Percentiles rank a stretch among this genome's conserved stretches.
Evolutionary conservation across 2,888 invertebrate genomes (phyloP).

Genomic region (Autographa pulchrina): DNA sequence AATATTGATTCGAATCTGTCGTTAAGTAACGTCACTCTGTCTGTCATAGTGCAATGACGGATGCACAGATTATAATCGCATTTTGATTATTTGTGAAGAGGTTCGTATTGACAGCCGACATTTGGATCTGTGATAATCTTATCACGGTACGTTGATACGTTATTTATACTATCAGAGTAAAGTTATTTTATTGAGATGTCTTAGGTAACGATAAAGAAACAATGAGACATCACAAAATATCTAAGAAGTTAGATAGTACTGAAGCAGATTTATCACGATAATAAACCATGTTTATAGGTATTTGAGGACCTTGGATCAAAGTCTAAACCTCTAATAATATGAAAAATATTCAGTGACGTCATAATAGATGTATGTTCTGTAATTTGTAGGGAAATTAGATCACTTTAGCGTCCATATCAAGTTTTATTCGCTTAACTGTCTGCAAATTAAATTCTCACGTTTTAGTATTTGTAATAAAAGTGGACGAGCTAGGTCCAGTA

Average conservation of each 20-base stretch:
- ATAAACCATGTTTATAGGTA: background rate
- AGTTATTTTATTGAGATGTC: background rate
- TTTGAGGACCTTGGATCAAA: background rate
- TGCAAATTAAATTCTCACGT: slow-evolving; percentile 31
- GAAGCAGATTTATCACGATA: slow-evolving; percentile 1
- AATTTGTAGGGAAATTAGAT: slow-evolving; percentile 31
- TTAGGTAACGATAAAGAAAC: background rate
- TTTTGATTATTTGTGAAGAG: slow-evolving; percentile 7
- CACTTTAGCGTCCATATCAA: slow-evolving; percentile 16
- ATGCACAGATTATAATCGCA: slow-evolving; percentile 10
- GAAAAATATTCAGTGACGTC: background rate
- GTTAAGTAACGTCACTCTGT: slow-evolving; percentile 7
- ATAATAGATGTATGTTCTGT: slow-evolving; percentile 2
- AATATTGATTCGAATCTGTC: slow-evolving; percentile 29
- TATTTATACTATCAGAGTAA: background rate
- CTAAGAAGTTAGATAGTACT: background rate
- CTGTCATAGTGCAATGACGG: background rate
- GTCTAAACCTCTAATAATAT: slow-evolving; percentile 4
- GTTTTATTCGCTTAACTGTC: slow-evolving; percentile 20
- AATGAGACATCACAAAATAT: background rate
- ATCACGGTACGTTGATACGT: background rate
- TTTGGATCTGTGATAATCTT: background rate
- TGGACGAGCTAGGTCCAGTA: background rate
- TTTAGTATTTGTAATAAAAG: slow-evolving; percentile 31
- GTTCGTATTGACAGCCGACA: slow-evolving; percentile 1